Evolutionary conservation across 1,140 invertebrate genomes (phyloP).

Genomic region (Drosophila sp.): DNA sequence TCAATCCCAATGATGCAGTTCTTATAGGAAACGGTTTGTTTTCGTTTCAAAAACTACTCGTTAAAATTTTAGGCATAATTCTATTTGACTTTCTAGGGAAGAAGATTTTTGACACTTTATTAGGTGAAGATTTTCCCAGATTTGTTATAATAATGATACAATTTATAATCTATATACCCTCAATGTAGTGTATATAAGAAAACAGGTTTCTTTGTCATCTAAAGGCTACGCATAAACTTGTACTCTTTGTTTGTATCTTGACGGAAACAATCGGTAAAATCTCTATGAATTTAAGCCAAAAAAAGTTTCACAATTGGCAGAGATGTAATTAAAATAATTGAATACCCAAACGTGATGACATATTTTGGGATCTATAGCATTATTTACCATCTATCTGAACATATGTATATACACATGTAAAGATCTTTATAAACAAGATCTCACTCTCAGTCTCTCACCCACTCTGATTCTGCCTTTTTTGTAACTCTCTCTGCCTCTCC

Average conservation of each 20-base stretch:
- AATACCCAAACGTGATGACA: conserved; percentile 3
- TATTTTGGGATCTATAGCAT: neutral
- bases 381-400: neutral
- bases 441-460: neutral
- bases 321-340: conserved; percentile 4
- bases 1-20: too few species aligned
- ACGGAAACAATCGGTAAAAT: neutral
- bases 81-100: too few species aligned
- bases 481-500: neutral
- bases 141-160: too few species aligned
- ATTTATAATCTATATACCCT: neutral
- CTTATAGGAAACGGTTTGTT: too few species aligned
- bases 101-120: too few species aligned
- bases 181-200: neutral
- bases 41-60: too few species aligned
- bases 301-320: neutral
- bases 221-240: neutral
- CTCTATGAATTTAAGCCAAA: neutral
- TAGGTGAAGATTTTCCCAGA: too few species aligned
- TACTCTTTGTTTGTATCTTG: neutral
- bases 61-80: too few species aligned
- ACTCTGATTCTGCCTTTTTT: neutral
- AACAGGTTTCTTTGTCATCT: conserved; percentile 14
- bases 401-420: neutral
- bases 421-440: conserved; percentile 14